Conservation (phyloP, 2,797 vertebrate species). For the Octomys mimax region DNA sequence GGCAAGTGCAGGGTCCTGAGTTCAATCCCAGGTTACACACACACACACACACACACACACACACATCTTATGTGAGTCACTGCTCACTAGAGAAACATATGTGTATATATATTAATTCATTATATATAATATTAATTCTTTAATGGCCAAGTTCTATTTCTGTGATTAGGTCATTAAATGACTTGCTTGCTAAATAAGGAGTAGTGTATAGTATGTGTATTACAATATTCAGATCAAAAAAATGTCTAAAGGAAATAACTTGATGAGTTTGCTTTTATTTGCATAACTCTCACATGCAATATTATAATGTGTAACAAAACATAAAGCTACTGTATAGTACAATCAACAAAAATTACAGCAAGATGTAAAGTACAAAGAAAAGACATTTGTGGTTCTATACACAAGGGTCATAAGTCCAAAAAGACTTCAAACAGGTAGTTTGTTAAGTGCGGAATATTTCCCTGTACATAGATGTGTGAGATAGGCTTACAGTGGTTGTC, state of each 20-base stretch:
- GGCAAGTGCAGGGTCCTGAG: no score
- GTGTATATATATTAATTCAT: background rate
- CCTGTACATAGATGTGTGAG: background rate
- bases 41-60: no score
- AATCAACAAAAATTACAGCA: background rate
- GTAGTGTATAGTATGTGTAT: background rate
- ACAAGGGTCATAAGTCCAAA: background rate
- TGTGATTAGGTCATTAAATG: background rate
- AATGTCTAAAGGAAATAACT: background rate
- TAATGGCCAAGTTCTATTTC: background rate
- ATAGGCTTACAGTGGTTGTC: background rate
- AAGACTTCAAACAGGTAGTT: background rate
- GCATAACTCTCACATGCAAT: background rate
- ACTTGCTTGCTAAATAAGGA: background rate
- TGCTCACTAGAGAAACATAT: background rate
- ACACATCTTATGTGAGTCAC: background rate
- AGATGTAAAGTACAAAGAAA: background rate
- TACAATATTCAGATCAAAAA: background rate
- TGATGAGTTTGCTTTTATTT: background rate
- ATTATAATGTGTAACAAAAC: background rate
- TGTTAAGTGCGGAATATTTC: background rate
- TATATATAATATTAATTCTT: background rate
- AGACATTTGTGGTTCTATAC: background rate
- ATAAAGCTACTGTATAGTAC: background rate
- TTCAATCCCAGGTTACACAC: no score